phyloP scores from a whole-genome alignment of 2,888 invertebrate species.

The Nomada hirtipes region DNA sequence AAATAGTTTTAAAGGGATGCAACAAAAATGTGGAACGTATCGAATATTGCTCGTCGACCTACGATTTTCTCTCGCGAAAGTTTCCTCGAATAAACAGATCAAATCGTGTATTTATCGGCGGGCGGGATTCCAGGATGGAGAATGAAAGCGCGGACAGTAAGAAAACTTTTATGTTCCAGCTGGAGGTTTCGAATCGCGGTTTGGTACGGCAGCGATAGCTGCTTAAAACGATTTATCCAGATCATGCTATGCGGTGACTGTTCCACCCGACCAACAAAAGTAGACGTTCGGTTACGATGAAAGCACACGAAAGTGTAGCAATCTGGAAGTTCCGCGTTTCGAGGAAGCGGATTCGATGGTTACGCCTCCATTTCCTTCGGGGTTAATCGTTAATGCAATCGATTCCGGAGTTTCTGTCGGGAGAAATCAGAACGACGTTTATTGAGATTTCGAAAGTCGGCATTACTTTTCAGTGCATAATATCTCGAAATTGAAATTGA shows the following conservation, averaged over 20 bases:
- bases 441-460: conserved; percentile 22
- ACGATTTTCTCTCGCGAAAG: too few relatives aligned
- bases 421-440: conserved; percentile 42
- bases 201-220: conserved; percentile 12
- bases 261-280: conserved; percentile 15
- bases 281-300: conserved; percentile 31
- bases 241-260: conserved; percentile 21
- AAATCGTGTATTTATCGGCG: background rate
- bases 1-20: too few relatives aligned
- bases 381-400: conserved; percentile 60
- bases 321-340: conserved; percentile 31
- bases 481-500: background rate
- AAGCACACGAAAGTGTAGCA: conserved; percentile 37
- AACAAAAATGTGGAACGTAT: too few relatives aligned
- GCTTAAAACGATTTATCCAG: conserved; percentile 40
- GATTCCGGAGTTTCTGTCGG: conserved; percentile 37
- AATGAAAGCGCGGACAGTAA: conserved; percentile 3
- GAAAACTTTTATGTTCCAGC: conserved; percentile 31
- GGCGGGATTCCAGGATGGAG: background rate
- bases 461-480: too few relatives aligned
- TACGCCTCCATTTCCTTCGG: conserved; percentile 36
- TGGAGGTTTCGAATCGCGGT: conserved; percentile 18
- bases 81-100: too few relatives aligned
- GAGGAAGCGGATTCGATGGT: conserved; percentile 23
- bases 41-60: too few relatives aligned